Evolutionary conservation across 2,888 invertebrate genomes (phyloP), one percentile per base, ranked within the genome.

Genomic region (Caenorhabditis auriculariae): DNA sequence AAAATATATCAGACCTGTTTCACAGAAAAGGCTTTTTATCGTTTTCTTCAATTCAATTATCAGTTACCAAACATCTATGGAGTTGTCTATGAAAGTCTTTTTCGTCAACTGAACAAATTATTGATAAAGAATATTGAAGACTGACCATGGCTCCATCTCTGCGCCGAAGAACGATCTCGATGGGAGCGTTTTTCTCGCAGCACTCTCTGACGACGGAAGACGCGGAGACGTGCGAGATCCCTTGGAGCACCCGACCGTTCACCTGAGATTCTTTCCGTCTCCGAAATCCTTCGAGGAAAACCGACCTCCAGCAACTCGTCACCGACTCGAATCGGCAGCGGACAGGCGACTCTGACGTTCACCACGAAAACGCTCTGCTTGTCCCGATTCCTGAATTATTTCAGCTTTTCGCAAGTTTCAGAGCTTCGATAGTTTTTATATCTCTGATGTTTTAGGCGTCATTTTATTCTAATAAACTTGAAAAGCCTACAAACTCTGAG

Each of bases 201-300:
- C 74, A 74, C 27, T 77, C 72, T 84, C 94, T 94, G 83, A 98
- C 95, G 82, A 93, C 89, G 24, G 91, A 91, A 0, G 95, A 92
- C 21, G 94, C 95, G 83, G 95, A 94, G 67, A 95, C 87, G 84
- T 96, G 96, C 83, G 93, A 93, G 79, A 94, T 87, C 58, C 93
- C 93, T 83, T 91, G 90, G 46, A 98, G 85, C 17, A 94, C 91
- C 60, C 90, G 88, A 9, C 94, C 95, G 84, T 96, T 96, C 70
- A 93, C 91, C 91, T 92, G n/a, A 44, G 26, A 24, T 17, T 17
- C 4, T 4, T n/a, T 24, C 26, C 26, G 24, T 5, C 23, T 44
- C n/a, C n/a, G n/a, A n/a, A n/a, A n/a, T n/a, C n/a, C n/a, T n/a
- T 35, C 12, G 12, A 12, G n/a, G n/a, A 35, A 41, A 41, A 41